These are phyloP conservation scores for Phyllostomus discolor DNA, from an alignment of 2,113 vertebrate species.

Conservation along the genomic window DNA sequence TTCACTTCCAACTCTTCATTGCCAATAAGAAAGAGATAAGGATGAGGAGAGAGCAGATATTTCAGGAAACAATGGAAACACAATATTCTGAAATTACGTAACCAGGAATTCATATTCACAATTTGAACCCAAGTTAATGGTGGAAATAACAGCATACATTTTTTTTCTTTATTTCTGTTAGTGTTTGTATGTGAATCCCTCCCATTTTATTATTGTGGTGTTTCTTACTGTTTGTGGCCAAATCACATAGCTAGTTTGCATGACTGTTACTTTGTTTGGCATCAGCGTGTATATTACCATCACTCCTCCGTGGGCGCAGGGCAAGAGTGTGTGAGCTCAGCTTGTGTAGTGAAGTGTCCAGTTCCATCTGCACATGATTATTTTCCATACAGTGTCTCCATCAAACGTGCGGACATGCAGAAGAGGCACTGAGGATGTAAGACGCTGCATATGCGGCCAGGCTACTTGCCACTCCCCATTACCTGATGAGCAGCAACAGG, in stretches of 20 bases:
- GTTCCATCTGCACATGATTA: accelerated
- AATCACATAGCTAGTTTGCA: accelerated
- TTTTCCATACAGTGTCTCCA: accelerated
- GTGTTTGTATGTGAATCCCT: accelerated
- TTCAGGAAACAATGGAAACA: neutral
- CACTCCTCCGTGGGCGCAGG: accelerated
- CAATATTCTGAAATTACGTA: neutral
- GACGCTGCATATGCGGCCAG: accelerated
- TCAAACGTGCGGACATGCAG: accelerated
- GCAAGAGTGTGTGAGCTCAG: accelerated
- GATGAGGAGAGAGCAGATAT: too few species aligned
- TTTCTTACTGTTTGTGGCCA: accelerated
- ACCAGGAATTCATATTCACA: too few species aligned
- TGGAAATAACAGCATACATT: neutral
- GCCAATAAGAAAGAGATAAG: neutral
- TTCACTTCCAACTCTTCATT: neutral
- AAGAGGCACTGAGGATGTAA: accelerated
- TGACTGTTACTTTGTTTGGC: accelerated
- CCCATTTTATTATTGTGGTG: accelerated
- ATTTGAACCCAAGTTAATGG: neutral
- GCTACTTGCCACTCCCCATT: accelerated
- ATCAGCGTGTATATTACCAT: accelerated
- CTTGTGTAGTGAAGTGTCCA: accelerated
- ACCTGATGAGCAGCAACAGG: accelerated
- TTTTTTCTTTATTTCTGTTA: neutral